Evolutionary conservation across 2,797 vertebrate genomes (phyloP), one percentile per base, ranked within the genome.

Genomic region (Orestias chungarensis): DNA sequence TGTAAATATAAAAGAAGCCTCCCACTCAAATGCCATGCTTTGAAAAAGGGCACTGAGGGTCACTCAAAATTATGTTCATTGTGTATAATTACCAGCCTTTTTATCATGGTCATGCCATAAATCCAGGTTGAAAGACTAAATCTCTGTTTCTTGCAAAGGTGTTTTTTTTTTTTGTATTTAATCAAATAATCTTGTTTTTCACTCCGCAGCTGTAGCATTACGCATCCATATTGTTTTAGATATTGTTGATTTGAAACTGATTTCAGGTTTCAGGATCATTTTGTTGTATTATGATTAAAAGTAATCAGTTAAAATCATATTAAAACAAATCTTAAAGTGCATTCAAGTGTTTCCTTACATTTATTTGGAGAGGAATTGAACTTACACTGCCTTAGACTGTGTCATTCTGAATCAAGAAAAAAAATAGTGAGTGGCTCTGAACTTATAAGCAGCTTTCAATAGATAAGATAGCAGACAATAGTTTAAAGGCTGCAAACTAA

Each of bases 51-150:
- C 33, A 29, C 29, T 57, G 29, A 33, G 54, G 54, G 54, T 18
- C 54, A 57, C 29, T 33, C 29, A 57, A 57, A 57, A 31, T 57
- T 57, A 33, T 33, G 54, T 57, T 57, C 17, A 57, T 57, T 17
- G 33, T 18, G 33, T 18, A 57, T 57, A 57, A 57, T 57, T 57
- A 57, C 18, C 54, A 18, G 29, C 27, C 17, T 57, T 57, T 57
- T 33, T 57, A 57, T 57, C 54, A 33, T 33, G 18, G 29, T 57
- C 54, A 57, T 57, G 27, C 54, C 17, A 20, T 57, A 17, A 33
- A 29, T 31, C 54, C 7, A 17, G 8, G 25, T 33, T 57, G 54
- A 57, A 17, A 33, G 54, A 33, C 54, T 29, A 57, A 18, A 57
- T 20, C 33, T 57, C 27, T 31, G 54, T 29, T 9, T 17, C 54